phyloP scores from a whole-genome alignment of 2,113 vertebrate genomes.

The Pygathrix nemaeus region DNA sequence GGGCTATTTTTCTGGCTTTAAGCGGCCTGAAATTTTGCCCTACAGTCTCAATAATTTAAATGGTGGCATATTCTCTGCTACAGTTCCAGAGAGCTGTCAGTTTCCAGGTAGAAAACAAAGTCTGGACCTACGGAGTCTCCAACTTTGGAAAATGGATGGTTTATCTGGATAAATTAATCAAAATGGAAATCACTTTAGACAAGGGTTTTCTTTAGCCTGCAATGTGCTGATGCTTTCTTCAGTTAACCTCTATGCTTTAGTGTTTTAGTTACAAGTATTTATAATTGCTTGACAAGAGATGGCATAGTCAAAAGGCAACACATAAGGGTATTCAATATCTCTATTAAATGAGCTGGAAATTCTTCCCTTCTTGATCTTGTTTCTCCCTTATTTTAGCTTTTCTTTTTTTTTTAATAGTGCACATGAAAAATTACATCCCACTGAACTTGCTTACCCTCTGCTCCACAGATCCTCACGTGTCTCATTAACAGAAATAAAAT shows the following conservation, averaged over 20 bases:
- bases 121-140: not conserved
- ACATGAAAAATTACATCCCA: constrained; percentile 12
- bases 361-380: not conserved
- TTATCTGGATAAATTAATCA: not conserved
- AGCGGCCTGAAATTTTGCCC: constrained; percentile 18
- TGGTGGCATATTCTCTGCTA: not conserved
- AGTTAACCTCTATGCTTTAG: not conserved
- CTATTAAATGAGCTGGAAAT: not conserved
- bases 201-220: not conserved
- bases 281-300: not conserved
- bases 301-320: not conserved
- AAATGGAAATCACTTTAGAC: constrained; percentile 4
- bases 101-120: constrained; percentile 24
- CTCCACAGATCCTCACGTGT: constrained; percentile 19
- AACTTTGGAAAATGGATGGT: not conserved
- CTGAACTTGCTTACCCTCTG: constrained; percentile 49
- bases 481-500: constrained; percentile 68
- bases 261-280: not conserved
- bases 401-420: not conserved
- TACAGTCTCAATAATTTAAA: constrained; percentile 24
- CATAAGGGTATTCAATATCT: not conserved
- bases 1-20: constrained; percentile 27
- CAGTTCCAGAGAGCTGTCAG: not conserved
- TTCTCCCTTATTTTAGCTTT: not conserved
- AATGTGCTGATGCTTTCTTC: not conserved